phyloP scores from a whole-genome alignment of 2,113 vertebrate species.

The Chaetops frenatus region DNA sequence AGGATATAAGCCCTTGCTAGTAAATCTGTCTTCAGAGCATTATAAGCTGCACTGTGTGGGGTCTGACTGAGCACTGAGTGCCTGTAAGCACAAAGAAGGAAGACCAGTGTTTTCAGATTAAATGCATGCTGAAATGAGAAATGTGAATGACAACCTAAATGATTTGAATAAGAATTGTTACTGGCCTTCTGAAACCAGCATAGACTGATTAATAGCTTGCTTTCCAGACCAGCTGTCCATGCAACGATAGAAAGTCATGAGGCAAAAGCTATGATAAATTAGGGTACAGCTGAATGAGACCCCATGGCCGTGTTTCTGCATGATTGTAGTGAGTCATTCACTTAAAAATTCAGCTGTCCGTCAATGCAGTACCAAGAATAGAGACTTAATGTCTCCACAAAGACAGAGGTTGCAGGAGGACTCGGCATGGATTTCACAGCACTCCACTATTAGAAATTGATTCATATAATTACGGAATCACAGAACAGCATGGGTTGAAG shows the following conservation, averaged over 20 bases:
- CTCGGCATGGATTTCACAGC: not conserved
- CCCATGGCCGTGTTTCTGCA: conserved; percentile 19
- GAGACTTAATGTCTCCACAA: not conserved
- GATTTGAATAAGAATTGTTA: conserved; percentile 39
- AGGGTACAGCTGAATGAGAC: conserved; percentile 28
- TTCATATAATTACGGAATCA: not conserved
- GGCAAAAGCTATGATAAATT: conserved; percentile 30
- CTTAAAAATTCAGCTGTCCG: conserved; percentile 49
- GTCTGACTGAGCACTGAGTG: not conserved
- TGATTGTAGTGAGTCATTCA: conserved; percentile 38
- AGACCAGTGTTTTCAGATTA: not conserved
- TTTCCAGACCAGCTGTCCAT: conserved; percentile 28
- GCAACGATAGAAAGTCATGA: not conserved
- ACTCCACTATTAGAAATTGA: not conserved
- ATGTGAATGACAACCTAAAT: conserved; percentile 1
- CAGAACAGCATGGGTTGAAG: not conserved
- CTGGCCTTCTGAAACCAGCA: not conserved
- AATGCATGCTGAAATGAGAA: conserved; percentile 2
- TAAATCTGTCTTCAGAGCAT: not conserved
- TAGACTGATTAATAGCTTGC: conserved; percentile 53
- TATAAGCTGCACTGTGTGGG: not conserved
- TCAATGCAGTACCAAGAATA: not conserved
- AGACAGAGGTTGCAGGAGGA: not conserved
- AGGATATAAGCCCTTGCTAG: not conserved
- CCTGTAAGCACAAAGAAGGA: not conserved